phyloP scores from a whole-genome alignment of 2,113 vertebrate species.

The Sardina pilchardus region DNA sequence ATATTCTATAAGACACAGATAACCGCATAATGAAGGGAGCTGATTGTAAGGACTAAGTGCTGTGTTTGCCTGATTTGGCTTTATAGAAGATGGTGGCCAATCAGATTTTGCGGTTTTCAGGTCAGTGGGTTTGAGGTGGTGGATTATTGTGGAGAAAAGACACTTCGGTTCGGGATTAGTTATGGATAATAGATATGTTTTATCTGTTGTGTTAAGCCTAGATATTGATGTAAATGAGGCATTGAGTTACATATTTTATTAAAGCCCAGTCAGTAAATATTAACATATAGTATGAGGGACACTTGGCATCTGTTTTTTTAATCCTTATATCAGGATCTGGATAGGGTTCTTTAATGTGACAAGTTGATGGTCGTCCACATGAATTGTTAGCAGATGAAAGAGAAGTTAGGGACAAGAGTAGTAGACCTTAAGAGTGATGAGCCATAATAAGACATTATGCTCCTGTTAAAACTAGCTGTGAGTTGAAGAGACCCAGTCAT shows the following conservation, averaged over 20 bases:
- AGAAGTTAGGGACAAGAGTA: background rate
- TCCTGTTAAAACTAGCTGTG: background rate
- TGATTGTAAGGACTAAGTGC: background rate
- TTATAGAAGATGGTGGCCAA: conserved; percentile 12
- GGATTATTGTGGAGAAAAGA: conserved; percentile 19
- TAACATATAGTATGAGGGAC: conserved; percentile 12
- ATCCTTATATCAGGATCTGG: background rate
- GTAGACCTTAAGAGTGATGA: background rate
- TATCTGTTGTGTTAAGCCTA: background rate
- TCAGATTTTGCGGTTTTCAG: conserved; percentile 6
- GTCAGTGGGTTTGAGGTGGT: conserved; percentile 18
- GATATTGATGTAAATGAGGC: conserved; percentile 10
- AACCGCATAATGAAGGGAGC: background rate
- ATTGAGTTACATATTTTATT: conserved; percentile 7
- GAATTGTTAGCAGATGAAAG: background rate
- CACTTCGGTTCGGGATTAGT: conserved; percentile 26
- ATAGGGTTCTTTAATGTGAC: background rate
- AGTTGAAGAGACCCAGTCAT: background rate
- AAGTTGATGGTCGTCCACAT: background rate
- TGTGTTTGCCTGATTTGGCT: conserved; percentile 10
- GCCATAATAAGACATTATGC: background rate
- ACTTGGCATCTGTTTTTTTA: conserved; percentile 1
- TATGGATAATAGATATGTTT: conserved; percentile 24
- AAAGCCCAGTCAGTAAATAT: conserved; percentile 12
- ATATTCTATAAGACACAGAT: background rate